These are phyloP conservation scores for Mormoops blainvillei DNA, from an alignment of 2,113 vertebrate genomes.

Conservation along the genomic window DNA sequence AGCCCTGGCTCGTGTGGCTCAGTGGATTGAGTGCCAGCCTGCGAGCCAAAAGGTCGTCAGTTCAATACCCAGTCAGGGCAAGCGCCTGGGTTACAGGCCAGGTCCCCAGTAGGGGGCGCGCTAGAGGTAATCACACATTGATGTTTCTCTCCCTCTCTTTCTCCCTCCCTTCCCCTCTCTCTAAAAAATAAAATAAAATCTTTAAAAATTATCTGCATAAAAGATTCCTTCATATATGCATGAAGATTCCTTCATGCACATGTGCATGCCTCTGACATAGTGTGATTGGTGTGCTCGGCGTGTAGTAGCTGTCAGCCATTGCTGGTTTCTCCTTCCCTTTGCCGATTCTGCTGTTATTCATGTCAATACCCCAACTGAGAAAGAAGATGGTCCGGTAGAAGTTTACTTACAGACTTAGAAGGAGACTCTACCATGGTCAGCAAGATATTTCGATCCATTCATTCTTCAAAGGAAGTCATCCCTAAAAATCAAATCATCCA, in stretches of 20 bases:
- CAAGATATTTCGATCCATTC: not conserved
- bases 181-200: too few species aligned
- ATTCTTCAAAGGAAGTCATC: not conserved
- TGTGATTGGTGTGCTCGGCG: accelerated
- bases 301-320: not conserved
- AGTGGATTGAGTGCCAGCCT: too few species aligned
- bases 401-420: not conserved
- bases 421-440: not conserved
- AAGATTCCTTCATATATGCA: not conserved
- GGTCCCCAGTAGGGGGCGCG: too few species aligned
- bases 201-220: not conserved
- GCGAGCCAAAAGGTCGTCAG: too few species aligned
- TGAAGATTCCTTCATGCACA: too few species aligned
- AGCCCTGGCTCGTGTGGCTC: too few species aligned
- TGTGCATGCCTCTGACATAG: not conserved
- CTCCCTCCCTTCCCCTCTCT: too few species aligned
- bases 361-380: not conserved
- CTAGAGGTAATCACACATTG: too few species aligned
- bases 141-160: too few species aligned
- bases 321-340: not conserved
- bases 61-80: too few species aligned
- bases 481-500: not conserved
- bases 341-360: not conserved
- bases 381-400: not conserved
- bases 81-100: too few species aligned